These are phyloP conservation scores for Globodera ellingtonae DNA, from an alignment of 1,140 invertebrate species.

Conservation along the genomic window DNA sequence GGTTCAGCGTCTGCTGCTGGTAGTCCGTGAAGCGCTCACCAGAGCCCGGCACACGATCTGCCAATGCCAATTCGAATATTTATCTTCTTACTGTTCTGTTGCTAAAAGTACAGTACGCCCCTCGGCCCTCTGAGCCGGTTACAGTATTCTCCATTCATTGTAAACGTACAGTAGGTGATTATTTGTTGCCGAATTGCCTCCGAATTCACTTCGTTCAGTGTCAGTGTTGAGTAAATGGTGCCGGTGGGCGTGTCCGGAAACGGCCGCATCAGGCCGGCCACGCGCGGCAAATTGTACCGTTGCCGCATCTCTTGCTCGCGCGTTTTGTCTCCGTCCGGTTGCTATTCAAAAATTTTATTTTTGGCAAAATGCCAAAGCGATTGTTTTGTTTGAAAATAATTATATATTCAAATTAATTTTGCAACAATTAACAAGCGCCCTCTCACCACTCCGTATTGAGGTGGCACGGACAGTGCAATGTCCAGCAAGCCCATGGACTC, in stretches of 20 bases:
- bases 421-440: background rate
- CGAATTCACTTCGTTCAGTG: slow-evolving; percentile 55
- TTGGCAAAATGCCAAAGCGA: background rate
- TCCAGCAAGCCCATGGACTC: slow-evolving; percentile 64
- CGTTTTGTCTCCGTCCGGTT: slow-evolving; percentile 58
- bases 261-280: slow-evolving; percentile 51
- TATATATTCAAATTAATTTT: background rate
- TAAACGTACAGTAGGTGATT: slow-evolving; percentile 47
- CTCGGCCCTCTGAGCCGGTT: background rate
- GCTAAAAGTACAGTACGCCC: background rate
- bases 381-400: too few relatives aligned
- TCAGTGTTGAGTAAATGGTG: slow-evolving; percentile 50
- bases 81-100: background rate
- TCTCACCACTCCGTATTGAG: slow-evolving; percentile 63
- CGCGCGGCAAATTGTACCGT: slow-evolving; percentile 50
- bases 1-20: slow-evolving; percentile 49
- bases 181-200: slow-evolving; percentile 53
- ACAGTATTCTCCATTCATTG: background rate
- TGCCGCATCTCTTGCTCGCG: slow-evolving; percentile 51
- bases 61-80: background rate
- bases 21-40: slow-evolving; percentile 53
- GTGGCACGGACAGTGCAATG: slow-evolving; percentile 58
- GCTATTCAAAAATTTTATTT: slow-evolving; percentile 19
- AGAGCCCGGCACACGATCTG: slow-evolving; percentile 49
- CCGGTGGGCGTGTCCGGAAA: slow-evolving; percentile 53